Conservation (phyloP, 2,797 vertebrate genomes). For the Acanthiza pusilla region DNA sequence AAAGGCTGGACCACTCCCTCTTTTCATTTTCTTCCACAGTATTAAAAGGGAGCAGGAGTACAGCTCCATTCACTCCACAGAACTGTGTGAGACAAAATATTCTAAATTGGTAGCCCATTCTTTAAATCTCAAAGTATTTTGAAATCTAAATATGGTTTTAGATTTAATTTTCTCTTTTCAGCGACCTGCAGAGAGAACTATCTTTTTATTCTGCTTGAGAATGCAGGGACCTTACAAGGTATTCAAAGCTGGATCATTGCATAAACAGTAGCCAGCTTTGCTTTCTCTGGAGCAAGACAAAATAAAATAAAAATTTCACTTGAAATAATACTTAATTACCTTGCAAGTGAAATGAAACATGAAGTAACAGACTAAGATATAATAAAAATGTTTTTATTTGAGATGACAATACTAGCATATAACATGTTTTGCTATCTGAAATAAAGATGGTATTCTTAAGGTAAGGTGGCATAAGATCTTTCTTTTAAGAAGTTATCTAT, state of each 20-base stretch:
- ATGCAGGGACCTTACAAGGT: background rate
- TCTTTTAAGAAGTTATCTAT: background rate
- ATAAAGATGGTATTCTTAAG: background rate
- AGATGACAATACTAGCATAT: background rate
- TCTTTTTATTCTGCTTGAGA: background rate
- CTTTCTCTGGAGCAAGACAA: background rate
- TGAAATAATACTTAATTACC: background rate
- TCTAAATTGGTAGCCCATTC: background rate
- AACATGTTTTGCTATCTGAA: background rate
- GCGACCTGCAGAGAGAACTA: background rate
- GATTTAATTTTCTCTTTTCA: background rate
- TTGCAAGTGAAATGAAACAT: background rate
- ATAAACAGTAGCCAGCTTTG: background rate
- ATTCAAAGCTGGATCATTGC: background rate
- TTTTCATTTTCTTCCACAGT: background rate
- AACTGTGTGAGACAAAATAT: background rate
- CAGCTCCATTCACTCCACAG: background rate
- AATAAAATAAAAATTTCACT: background rate
- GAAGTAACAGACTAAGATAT: background rate
- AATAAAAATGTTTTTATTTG: background rate
- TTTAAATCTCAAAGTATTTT: background rate
- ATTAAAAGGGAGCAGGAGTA: background rate
- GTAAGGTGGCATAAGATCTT: background rate
- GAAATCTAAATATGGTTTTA: background rate
- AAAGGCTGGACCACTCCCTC: background rate